Evolutionary conservation across 2,888 invertebrate species (phyloP).

Genomic region (Tipula vernalis): DNA sequence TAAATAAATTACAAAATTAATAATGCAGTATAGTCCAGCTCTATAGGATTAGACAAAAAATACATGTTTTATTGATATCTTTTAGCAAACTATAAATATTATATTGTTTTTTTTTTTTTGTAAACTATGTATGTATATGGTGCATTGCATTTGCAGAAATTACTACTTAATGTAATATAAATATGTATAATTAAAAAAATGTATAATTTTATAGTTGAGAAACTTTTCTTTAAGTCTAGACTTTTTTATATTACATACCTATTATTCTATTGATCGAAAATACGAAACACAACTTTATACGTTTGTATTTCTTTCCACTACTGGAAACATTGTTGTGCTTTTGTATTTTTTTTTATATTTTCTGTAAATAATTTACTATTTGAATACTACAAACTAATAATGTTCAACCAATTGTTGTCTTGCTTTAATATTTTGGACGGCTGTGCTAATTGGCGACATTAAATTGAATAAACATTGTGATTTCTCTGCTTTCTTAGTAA

Average conservation of each 20-base stretch:
- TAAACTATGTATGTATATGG: neutral
- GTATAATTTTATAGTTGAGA: neutral
- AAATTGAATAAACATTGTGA: no score
- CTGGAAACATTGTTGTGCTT: neutral
- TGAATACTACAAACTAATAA: neutral
- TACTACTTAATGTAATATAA: neutral
- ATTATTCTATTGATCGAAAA: neutral
- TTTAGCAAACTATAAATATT: neutral
- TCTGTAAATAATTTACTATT: neutral
- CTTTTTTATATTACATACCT: neutral
- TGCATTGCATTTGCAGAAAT: neutral
- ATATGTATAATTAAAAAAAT: neutral
- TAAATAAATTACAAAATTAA: neutral
- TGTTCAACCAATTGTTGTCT: no score
- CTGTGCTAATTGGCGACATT: no score
- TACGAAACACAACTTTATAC: neutral
- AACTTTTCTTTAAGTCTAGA: neutral
- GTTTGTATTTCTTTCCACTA: neutral
- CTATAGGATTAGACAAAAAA: neutral
- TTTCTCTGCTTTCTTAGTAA: no score
- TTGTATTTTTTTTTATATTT: neutral
- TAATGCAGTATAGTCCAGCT: neutral
- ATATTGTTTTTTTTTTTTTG: neutral
- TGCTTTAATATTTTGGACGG: no score
- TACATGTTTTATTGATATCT: neutral